A percentile compares a stretch with the other conserved stretches of the same genome.
Conservation (phyloP, 2,888 invertebrate species). For the Drosophila stalkeri region DNA sequence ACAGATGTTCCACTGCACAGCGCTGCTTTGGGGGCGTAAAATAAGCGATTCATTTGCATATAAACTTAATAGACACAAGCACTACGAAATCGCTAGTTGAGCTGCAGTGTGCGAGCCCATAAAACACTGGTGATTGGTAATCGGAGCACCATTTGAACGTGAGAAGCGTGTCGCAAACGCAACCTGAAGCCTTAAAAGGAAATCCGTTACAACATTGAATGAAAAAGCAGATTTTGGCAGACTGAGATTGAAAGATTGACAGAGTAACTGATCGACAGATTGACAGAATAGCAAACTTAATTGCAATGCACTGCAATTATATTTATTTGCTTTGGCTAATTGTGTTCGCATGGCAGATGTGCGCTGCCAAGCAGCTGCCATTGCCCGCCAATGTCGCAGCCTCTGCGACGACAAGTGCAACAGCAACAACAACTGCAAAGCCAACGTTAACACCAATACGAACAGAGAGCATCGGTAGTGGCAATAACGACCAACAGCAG, state of each 20-base stretch:
- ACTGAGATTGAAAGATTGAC: background rate
- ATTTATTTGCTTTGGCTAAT: constrained; percentile 40
- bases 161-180: constrained; percentile 30
- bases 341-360: constrained; percentile 50
- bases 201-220: constrained; percentile 35
- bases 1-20: constrained; percentile 30
- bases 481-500: constrained; percentile 31
- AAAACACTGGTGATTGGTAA: constrained; percentile 41
- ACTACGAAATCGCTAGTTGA: constrained; percentile 33
- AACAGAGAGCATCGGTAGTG: constrained; percentile 19
- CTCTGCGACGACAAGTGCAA: constrained; percentile 30
- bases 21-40: constrained; percentile 15
- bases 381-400: constrained; percentile 60
- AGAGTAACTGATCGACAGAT: constrained; percentile 8
- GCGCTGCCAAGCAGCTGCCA: constrained; percentile 48
- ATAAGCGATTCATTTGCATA: constrained; percentile 36
- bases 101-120: constrained; percentile 45
- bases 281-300: constrained; percentile 36
- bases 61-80: background rate
- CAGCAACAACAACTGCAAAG: constrained; percentile 42
- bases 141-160: constrained; percentile 37
- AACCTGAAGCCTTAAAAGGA: constrained; percentile 50
- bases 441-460: constrained; percentile 36
- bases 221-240: constrained; percentile 16
- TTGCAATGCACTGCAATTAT: constrained; percentile 21